phyloP scores from a whole-genome alignment of 2,888 invertebrate genomes.

The Meloe dianella region DNA sequence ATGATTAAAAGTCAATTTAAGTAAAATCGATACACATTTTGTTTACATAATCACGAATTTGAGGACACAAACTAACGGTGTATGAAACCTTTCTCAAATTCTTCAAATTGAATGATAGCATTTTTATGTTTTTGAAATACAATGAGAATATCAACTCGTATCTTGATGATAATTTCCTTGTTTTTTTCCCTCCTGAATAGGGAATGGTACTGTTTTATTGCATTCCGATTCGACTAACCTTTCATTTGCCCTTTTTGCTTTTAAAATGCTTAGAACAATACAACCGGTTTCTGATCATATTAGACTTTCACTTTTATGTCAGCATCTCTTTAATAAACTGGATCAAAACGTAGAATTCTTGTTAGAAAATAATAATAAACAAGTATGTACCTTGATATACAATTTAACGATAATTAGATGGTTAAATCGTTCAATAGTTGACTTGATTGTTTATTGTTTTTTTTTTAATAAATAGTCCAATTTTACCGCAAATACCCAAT shows the following conservation, averaged over 20 bases:
- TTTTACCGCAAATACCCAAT: neutral
- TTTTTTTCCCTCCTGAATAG: neutral
- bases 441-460: no score
- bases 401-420: no score
- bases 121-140: neutral
- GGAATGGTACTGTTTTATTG: neutral
- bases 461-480: neutral
- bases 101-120: neutral
- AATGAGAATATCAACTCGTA: no score
- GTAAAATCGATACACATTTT: neutral
- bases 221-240: slow-evolving; percentile 2
- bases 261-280: neutral
- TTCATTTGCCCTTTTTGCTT: neutral
- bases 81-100: neutral
- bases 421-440: no score
- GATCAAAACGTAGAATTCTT: neutral
- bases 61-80: neutral
- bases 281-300: slow-evolving; percentile 1
- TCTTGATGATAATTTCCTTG: neutral
- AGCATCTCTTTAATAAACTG: neutral
- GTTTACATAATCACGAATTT: neutral
- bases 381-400: no score
- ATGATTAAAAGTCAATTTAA: neutral
- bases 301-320: neutral
- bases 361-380: no score